Percentiles rank a stretch among this genome's conserved stretches.
These are phyloP conservation scores for Gasterosteus nipponicus DNA, from an alignment of 2,113 vertebrate genomes.

Conservation along the genomic window DNA sequence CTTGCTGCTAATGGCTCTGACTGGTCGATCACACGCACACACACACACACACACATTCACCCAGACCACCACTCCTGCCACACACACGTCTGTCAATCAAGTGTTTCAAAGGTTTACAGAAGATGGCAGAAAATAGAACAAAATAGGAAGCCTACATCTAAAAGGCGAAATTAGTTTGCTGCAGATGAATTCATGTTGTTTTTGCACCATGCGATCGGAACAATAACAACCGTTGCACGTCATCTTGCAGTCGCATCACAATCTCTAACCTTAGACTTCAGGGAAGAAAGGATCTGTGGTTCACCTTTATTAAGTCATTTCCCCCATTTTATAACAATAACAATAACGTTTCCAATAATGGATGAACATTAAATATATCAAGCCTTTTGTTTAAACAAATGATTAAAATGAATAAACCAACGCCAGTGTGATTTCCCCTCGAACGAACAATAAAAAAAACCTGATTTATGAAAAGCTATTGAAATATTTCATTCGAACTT, in stretches of 20 bases:
- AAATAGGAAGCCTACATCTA: not conserved
- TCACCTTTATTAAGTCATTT: not conserved
- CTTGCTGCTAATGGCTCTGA: constrained; percentile 56
- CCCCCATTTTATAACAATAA: not conserved
- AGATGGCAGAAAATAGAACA: not conserved
- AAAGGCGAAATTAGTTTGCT: not conserved
- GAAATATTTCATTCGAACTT: not conserved
- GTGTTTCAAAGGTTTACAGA: constrained; percentile 19
- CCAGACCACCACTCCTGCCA: not conserved
- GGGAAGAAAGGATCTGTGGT: constrained; percentile 4
- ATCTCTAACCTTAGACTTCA: not conserved
- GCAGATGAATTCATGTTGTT: not conserved
- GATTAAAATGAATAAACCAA: not conserved
- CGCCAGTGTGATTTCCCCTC: not conserved
- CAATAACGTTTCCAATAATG: not conserved
- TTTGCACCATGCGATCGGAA: not conserved
- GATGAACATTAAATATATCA: not conserved
- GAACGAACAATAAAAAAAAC: not conserved
- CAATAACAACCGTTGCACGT: not conserved
- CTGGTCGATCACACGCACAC: constrained; percentile 21
- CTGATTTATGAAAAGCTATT: not conserved
- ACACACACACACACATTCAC: constrained; percentile 27
- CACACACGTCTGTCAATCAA: constrained; percentile 34
- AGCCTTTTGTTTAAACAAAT: not conserved
- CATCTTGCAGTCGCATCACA: not conserved